A percentile compares a stretch with the other conserved stretches of the same genome.
phyloP scores from a whole-genome alignment of 2,797 vertebrate genomes.

The Anniella stebbinsi region DNA sequence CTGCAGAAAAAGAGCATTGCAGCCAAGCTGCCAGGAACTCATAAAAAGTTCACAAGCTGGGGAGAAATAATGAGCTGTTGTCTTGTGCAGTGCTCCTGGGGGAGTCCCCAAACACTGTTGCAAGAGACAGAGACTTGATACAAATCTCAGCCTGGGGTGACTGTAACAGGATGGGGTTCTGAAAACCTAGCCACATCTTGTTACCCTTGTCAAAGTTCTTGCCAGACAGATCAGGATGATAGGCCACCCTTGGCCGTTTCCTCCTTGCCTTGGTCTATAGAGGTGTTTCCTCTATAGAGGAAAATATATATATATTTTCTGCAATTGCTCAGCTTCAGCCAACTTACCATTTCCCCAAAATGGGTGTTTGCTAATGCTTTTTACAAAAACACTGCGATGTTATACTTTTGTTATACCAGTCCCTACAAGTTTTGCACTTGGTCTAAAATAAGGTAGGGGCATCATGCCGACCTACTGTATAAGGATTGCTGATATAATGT shows the following conservation, averaged over 20 bases:
- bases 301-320: not conserved
- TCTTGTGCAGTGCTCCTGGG: conserved; percentile 26
- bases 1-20: conserved; percentile 14
- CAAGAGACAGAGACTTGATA: not conserved
- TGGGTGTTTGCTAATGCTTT: not conserved
- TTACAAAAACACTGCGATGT: not conserved
- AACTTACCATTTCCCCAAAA: not conserved
- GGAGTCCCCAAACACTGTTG: conserved; percentile 46
- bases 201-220: conserved; percentile 4
- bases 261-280: not conserved
- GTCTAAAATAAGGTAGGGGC: not conserved
- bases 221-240: not conserved
- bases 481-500: not conserved
- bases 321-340: not conserved
- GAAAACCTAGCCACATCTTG: not conserved
- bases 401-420: not conserved
- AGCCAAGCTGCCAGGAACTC: conserved; percentile 12
- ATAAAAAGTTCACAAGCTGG: conserved; percentile 18
- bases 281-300: too few relatives aligned
- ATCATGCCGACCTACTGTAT: not conserved
- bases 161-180: not conserved
- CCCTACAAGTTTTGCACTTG: not conserved
- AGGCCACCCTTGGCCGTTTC: not conserved
- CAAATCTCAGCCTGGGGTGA: conserved; percentile 34
- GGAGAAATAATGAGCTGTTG: conserved; percentile 20